Evolutionary conservation across 2,797 vertebrate species (phyloP), one percentile per base, ranked within the genome.

Genomic region (Sebastes steindachneri): DNA sequence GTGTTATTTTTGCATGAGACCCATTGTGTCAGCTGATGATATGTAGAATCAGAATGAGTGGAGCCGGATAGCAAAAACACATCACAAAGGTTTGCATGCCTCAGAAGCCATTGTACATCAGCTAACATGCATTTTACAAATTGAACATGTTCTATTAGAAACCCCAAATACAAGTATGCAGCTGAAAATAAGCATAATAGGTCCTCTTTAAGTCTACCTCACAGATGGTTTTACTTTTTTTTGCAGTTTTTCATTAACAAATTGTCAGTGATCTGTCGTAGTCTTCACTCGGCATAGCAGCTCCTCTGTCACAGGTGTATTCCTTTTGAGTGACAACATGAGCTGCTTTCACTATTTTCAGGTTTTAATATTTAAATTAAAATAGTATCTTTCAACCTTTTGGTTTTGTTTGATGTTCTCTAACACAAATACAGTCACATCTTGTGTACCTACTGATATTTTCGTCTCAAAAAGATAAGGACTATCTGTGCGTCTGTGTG

Each of bases 321-420:
- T 70, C 21, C 11, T 5, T 58, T 11, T 45, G n/a, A 60, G 23
- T 65, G 41, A 12, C 12, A 62, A 63, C 58, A 48, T 33, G 41
- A 75, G 66, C n/a, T 66, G 70, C 41, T n/a, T 31, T 41, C 31
- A 57, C 28, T 33, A 51, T 75, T 79, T 79, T 79, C 31, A 41
- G 64, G 31, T 67, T 67, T 73, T 33, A 64, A 12, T 72, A 72
- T 41, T 41, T 15, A 55, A 70, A 51, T 51, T 1, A 53, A 62
- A 25, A 71, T 15, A 29, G 3, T 14, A 33, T 8, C 29, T 48
- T 33, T 37, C 45, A 48, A 5, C 14, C 21, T 59, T 10, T 45
- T 54, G 33, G 23, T 71, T 77, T 59, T 54, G 45, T 77, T 71
- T 75, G 35, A 84, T 68, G 59, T 58, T 60, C 57, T 60, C 23